Evolutionary conservation across 2,113 vertebrate species (phyloP).

Genomic region (Grammomys surdaster): DNA sequence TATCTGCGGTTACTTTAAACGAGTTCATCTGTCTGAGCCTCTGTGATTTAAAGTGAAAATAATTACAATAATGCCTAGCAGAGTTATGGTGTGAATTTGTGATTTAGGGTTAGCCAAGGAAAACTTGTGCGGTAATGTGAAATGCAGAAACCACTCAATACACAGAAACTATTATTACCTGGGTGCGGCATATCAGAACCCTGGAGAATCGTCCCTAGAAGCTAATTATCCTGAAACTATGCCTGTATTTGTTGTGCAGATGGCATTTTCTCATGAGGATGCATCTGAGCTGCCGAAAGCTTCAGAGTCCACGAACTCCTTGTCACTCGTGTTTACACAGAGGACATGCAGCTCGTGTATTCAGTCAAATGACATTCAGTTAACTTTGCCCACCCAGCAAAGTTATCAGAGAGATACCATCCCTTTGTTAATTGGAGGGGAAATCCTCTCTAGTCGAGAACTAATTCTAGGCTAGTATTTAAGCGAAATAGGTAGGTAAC

Average conservation of each 20-base stretch:
- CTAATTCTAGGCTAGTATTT: slow-evolving; percentile 58
- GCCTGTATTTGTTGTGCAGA: not conserved
- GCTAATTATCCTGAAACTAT: not conserved
- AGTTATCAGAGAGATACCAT: slow-evolving; percentile 39
- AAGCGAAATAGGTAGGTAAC: slow-evolving; percentile 37
- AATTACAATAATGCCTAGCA: not conserved
- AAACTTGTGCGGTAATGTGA: not conserved
- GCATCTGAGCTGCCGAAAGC: not conserved
- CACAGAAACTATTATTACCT: not conserved
- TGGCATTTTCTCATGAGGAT: slow-evolving; percentile 6
- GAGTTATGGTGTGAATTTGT: not conserved
- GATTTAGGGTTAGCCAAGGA: not conserved
- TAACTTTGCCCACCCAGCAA: slow-evolving; percentile 14
- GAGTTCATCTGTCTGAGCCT: not conserved
- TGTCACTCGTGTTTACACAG: not conserved
- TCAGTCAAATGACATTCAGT: not conserved
- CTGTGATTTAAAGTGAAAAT: not conserved
- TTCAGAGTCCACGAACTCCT: not conserved
- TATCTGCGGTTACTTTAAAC: not conserved
- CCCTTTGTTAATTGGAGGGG: slow-evolving; percentile 27
- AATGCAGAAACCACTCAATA: not conserved
- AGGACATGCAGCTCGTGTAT: not conserved
- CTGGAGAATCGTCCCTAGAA: not conserved
- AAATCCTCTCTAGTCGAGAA: slow-evolving; percentile 36
- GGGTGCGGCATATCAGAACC: not conserved